These are phyloP conservation scores for Gallinago undulata DNA, from an alignment of 2,113 vertebrate genomes.

Conservation along the genomic window DNA sequence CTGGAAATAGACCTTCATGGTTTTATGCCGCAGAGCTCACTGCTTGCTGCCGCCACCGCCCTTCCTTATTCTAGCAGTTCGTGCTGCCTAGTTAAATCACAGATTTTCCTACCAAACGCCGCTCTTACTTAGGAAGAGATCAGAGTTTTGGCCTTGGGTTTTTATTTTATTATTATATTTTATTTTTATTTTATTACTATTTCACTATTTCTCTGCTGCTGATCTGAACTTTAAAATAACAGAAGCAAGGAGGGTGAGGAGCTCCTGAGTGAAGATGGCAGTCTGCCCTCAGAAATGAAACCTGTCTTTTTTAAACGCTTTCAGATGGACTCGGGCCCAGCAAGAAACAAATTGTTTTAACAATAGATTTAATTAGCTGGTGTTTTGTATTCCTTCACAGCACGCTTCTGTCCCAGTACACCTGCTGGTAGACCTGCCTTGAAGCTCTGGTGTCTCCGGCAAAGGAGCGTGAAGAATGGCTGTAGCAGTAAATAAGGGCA, in stretches of 20 bases:
- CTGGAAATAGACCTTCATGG: not conserved
- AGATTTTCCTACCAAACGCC: not conserved
- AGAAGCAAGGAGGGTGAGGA: not conserved
- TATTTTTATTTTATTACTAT: not conserved
- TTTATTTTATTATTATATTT: not conserved
- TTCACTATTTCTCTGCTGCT: not conserved
- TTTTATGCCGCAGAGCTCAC: not conserved
- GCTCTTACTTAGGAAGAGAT: not conserved
- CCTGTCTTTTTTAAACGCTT: not conserved
- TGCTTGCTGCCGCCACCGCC: not conserved
- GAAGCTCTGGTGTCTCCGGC: not conserved
- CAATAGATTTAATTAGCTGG: constrained; percentile 66
- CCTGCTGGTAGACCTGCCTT: constrained; percentile 49
- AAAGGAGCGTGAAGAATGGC: constrained; percentile 33
- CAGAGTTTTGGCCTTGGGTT: not conserved
- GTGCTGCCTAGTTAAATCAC: not conserved
- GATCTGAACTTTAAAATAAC: not conserved
- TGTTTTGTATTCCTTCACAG: constrained; percentile 53
- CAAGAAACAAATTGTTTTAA: constrained; percentile 67
- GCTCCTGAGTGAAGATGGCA: not conserved
- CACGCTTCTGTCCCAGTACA: not conserved
- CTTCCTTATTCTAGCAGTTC: not conserved
- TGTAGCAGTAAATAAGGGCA: not conserved
- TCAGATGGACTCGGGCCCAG: constrained; percentile 3
- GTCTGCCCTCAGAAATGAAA: constrained; percentile 51